Conservation (phyloP, 2,797 vertebrate genomes). For the Acanthopagrus latus region DNA sequence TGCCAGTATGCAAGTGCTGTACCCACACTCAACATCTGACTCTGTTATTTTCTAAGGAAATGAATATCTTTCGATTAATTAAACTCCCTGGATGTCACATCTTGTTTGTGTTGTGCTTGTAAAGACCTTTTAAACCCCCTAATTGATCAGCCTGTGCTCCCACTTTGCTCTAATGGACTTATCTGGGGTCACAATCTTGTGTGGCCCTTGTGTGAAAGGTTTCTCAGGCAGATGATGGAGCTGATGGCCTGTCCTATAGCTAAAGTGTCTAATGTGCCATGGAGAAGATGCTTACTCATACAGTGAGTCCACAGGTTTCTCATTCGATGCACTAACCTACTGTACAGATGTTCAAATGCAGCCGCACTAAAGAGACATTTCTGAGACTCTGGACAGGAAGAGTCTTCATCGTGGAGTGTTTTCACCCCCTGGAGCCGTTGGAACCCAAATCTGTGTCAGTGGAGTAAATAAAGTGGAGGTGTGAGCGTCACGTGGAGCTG, state of each 20-base stretch:
- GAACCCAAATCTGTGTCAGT: slow-evolving; percentile 63
- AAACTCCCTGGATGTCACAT: too few species aligned
- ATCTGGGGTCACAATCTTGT: neutral
- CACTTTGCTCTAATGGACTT: slow-evolving; percentile 25
- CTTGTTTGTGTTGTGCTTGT: neutral
- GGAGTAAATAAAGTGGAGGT: slow-evolving; percentile 51
- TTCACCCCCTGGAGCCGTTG: slow-evolving; percentile 15
- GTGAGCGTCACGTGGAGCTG: slow-evolving; percentile 22
- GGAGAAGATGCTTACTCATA: slow-evolving; percentile 51
- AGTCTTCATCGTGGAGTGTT: slow-evolving; percentile 16
- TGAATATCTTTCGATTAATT: too few species aligned
- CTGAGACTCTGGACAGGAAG: slow-evolving; percentile 6
- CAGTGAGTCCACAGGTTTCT: slow-evolving; percentile 32
- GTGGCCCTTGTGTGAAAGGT: slow-evolving; percentile 30
- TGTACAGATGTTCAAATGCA: neutral
- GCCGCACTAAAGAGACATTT: neutral
- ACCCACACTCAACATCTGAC: neutral
- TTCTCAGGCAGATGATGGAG: slow-evolving; percentile 46
- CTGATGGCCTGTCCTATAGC: slow-evolving; percentile 19
- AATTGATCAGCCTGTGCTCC: neutral
- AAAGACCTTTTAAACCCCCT: neutral
- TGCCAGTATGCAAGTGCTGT: neutral
- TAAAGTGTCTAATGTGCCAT: slow-evolving; percentile 48
- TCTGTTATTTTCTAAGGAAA: too few species aligned
- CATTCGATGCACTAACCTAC: neutral